A percentile compares a stretch with the other conserved stretches of the same genome.
These are phyloP conservation scores for Ailuropoda melanoleuca DNA, from an alignment of 2,113 vertebrate genomes.

Conservation along the genomic window DNA sequence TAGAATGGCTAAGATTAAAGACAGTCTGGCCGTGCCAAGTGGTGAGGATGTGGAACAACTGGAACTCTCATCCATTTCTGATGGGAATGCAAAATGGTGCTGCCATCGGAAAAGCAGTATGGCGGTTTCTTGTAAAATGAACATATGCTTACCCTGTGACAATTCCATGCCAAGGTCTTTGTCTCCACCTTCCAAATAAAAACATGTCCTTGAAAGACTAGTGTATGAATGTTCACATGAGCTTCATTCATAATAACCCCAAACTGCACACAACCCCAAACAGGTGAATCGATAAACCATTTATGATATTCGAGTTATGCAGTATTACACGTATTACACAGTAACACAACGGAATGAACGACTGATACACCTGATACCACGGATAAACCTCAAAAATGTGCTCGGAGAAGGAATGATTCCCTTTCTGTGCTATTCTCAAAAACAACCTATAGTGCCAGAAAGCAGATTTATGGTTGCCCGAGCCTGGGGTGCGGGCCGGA, in stretches of 20 bases:
- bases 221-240: background rate
- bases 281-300: background rate
- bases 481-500: background rate
- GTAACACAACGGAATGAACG: background rate
- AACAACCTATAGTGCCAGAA: background rate
- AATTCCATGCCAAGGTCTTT: background rate
- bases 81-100: background rate
- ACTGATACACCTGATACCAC: background rate
- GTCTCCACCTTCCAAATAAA: background rate
- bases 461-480: background rate
- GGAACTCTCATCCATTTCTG: background rate
- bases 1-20: background rate
- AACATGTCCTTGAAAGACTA: background rate
- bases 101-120: background rate
- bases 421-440: background rate
- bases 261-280: background rate
- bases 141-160: background rate
- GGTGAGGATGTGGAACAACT: background rate
- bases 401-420: background rate
- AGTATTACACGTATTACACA: background rate
- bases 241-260: background rate
- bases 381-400: background rate
- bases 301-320: background rate
- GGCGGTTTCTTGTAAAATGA: background rate
- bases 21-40: background rate